Evolutionary conservation across 1,140 invertebrate species (phyloP).

Genomic region (Plectrocnemia conspersa): DNA sequence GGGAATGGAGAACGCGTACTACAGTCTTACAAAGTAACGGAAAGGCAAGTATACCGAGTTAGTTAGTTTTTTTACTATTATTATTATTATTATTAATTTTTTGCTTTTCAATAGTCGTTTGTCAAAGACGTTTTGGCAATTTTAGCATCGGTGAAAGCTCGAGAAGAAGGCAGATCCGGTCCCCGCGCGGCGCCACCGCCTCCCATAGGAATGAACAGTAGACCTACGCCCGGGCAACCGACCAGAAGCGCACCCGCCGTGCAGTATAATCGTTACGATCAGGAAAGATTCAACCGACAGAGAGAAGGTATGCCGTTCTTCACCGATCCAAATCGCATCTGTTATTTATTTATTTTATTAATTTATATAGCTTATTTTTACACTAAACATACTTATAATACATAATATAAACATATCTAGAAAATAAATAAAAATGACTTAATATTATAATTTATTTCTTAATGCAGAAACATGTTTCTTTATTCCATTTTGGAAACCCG

Average conservation of each 20-base stretch:
- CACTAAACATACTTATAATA: too few relatives aligned
- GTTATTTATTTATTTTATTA: too few relatives aligned
- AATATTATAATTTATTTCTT: too few relatives aligned
- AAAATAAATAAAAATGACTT: too few relatives aligned
- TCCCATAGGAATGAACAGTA: constrained; percentile 59
- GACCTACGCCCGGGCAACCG: constrained; percentile 60
- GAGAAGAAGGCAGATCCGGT: constrained; percentile 79
- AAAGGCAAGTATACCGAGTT: constrained; percentile 57
- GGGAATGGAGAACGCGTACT: constrained; percentile 91
- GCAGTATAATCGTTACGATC: constrained; percentile 98
- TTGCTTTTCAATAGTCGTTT: constrained; percentile 62
- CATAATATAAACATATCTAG: too few relatives aligned
- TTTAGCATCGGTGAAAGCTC: constrained; percentile 83
- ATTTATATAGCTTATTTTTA: too few relatives aligned
- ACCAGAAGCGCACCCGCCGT: constrained; percentile 62
- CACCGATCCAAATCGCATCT: neutral
- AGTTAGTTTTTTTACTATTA: neutral
- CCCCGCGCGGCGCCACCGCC: constrained; percentile 40
- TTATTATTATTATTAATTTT: constrained; percentile 21
- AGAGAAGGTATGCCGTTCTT: constrained; percentile 63
- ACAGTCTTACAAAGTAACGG: constrained; percentile 93
- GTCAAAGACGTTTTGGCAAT: constrained; percentile 93
- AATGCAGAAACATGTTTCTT: too few relatives aligned
- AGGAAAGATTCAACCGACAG: constrained; percentile 89
- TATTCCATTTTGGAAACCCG: too few relatives aligned